Base-by-base conservation (phyloP, 2,113 vertebrate genomes). In the Gobius niger region DNA sequence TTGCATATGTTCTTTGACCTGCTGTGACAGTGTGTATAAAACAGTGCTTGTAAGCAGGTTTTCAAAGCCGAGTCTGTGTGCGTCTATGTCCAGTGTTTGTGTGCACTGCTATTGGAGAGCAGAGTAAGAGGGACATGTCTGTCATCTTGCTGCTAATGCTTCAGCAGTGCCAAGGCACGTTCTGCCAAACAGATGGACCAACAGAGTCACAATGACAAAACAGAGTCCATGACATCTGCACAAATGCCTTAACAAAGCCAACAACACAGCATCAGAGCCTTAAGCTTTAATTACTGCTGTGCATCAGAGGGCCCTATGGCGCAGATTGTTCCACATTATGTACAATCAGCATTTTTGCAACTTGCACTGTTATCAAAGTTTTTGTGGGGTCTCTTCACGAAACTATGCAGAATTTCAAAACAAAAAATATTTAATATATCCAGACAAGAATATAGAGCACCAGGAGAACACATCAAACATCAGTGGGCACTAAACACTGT, bases 111-210 rank as follows among this genome's bases (percentile, higher is more conserved):
- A 82, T 49, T 56, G 75, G 84, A 80, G 75, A 81, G 61, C 75
- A 60, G 61, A 49, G 70, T 68, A 78, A 70, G 66, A 67, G 73
- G 44, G 80, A 76, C 71, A 73, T 76, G 81, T 84, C 83, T 84
- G 80, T 87, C 81, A 84, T 84, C 77, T 68, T 40, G 70, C 76
- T 64, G 77, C 77, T 86, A 85, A 81, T 73, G 72, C 51, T 53
- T 42, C 67, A 50, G 70, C 68, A 47, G 60, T 80, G 86, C 83
- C 84, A 86, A 81, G 73, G 40, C 79, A 80, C 63, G 34, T 75
- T 78, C 85, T 83, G 82, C 67, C 77, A 80, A 84, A 83, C 85
- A 90, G 86, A 90, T 87, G 88, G 83, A 83, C 77, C 53, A 52
- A 78, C 78, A 85, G 78, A 87, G 63, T 77, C 78, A 83, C 76